Percentiles rank a stretch among this genome's conserved stretches.
phyloP scores from a whole-genome alignment of 2,888 invertebrate genomes.

The Chrysolina oricalcia region DNA sequence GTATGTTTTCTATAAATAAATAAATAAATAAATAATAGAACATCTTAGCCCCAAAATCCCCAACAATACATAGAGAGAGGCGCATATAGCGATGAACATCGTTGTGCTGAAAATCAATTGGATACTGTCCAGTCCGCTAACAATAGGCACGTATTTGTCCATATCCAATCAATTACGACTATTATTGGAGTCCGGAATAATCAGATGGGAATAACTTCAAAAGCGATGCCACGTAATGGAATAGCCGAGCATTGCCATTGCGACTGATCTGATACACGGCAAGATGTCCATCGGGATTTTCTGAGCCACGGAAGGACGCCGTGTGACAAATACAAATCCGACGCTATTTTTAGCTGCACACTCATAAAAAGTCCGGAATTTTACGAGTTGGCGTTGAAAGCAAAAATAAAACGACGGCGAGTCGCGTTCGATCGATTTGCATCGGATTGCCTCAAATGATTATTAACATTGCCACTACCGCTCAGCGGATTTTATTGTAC shows the following conservation, averaged over 20 bases:
- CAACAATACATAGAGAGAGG: too few species aligned
- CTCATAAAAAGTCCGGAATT: not conserved
- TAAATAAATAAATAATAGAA: too few species aligned
- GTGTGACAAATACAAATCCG: not conserved
- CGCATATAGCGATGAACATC: not conserved
- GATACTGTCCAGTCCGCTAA: not conserved
- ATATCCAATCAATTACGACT: constrained; percentile 19
- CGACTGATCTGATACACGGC: constrained; percentile 11
- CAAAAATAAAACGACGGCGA: not conserved
- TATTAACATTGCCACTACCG: not conserved
- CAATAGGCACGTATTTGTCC: constrained; percentile 17
- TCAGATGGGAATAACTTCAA: constrained; percentile 17
- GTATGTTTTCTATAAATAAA: too few species aligned
- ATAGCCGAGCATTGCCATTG: not conserved
- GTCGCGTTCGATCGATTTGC: not conserved
- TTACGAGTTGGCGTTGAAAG: constrained; percentile 1
- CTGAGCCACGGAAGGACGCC: not conserved
- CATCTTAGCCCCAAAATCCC: too few species aligned
- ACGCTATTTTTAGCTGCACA: constrained; percentile 11
- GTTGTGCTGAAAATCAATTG: not conserved
- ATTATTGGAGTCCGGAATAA: constrained; percentile 15
- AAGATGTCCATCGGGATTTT: constrained; percentile 9
- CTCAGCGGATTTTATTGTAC: not conserved
- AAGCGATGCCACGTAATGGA: constrained; percentile 8
- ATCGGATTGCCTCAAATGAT: not conserved